These are phyloP conservation scores for Holothuria glaberrima DNA, from an alignment of 35 echinoderm and acorn worm genomes.

Conservation along the genomic window DNA sequence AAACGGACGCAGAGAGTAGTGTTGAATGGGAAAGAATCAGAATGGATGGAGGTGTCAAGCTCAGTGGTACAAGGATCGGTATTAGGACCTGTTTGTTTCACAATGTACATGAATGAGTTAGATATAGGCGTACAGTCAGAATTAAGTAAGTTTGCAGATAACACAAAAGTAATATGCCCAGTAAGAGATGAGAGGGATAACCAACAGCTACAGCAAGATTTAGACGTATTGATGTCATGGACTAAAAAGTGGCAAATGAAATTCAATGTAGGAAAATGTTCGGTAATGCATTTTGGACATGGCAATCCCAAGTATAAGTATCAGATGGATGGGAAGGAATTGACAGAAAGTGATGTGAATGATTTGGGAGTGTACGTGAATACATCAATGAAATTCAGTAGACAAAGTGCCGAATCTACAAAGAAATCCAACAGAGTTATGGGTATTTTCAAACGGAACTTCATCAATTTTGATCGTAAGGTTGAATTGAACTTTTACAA, in stretches of 20 bases:
- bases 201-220: slow-evolving; percentile 1
- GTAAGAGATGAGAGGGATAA: neutral
- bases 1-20: no score
- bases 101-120: slow-evolving; percentile 19
- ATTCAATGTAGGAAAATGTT: slow-evolving; percentile 1
- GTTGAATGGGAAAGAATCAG: neutral
- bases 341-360: neutral
- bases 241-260: slow-evolving; percentile 3
- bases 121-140: neutral
- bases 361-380: slow-evolving; percentile 13
- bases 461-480: slow-evolving; percentile 8
- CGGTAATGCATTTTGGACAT: slow-evolving; percentile 7
- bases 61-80: slow-evolving; percentile 1
- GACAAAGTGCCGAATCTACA: slow-evolving; percentile 10
- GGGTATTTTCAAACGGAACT: neutral
- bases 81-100: neutral
- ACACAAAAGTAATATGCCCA: neutral
- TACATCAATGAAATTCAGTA: neutral
- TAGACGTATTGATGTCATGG: slow-evolving; percentile 12
- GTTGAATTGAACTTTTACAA: slow-evolving; percentile 7
- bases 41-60: neutral
- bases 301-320: slow-evolving; percentile 16
- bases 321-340: slow-evolving; percentile 1
- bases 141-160: neutral
- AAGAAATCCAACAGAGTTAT: neutral